phyloP scores from a whole-genome alignment of 2,113 vertebrate species.

The Tenrec ecaudatus region DNA sequence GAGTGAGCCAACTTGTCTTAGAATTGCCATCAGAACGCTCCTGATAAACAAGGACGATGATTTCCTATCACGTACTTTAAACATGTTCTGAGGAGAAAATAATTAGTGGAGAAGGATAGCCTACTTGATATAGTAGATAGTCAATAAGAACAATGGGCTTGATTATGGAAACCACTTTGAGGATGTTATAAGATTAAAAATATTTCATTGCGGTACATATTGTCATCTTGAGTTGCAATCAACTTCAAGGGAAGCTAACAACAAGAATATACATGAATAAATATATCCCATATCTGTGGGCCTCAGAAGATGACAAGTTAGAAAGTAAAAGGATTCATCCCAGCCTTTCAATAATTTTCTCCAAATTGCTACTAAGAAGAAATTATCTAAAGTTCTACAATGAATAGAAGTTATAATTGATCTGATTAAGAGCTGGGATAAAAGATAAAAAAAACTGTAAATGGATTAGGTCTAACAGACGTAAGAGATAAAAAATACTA shows the following conservation, averaged over 20 bases:
- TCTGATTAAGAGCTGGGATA: background rate
- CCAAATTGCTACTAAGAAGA: background rate
- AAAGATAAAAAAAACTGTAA: background rate
- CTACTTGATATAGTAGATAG: background rate
- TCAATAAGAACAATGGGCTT: background rate
- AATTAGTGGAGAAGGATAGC: background rate
- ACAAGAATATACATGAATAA: no score
- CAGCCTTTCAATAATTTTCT: background rate
- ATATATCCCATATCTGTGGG: background rate
- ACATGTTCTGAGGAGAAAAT: background rate
- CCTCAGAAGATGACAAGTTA: background rate
- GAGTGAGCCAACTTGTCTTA: background rate
- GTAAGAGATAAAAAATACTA: background rate
- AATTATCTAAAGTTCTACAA: background rate
- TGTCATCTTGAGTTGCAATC: no score
- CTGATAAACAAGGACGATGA: background rate
- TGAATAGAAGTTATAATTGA: background rate
- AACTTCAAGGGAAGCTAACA: no score
- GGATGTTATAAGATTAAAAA: background rate
- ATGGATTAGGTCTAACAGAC: background rate
- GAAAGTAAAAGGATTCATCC: background rate
- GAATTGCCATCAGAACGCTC: background rate
- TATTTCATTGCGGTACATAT: no score
- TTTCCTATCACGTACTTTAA: background rate
- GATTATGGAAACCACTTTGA: background rate